Conservation (phyloP, 2,113 vertebrate species). For the Petromus typicus region DNA sequence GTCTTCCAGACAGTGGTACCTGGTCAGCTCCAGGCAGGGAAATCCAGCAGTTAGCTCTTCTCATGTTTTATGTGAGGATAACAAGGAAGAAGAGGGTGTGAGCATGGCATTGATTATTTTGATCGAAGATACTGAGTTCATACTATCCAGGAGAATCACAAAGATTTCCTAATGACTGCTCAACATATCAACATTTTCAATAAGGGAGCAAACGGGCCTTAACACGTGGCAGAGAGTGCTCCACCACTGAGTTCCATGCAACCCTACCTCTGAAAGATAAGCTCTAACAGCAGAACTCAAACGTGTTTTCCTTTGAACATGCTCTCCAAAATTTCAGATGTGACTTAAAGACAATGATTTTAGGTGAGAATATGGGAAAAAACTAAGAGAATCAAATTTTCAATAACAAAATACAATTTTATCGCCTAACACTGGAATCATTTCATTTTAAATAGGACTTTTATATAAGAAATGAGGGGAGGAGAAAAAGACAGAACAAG, state of each 20-base stretch:
- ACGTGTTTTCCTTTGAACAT: background rate
- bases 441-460: conserved; percentile 24
- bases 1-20: background rate
- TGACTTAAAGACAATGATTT: background rate
- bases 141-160: conserved; percentile 66
- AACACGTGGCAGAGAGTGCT: too few species aligned
- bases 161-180: conserved; percentile 65
- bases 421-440: too few species aligned
- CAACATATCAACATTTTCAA: conserved; percentile 73
- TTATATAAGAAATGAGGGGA: background rate
- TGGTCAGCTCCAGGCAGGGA: background rate
- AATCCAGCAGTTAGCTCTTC: background rate
- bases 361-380: background rate
- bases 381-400: background rate
- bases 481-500: background rate
- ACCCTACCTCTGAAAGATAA: background rate
- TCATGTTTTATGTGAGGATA: background rate
- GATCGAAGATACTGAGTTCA: conserved; percentile 58
- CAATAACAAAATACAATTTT: background rate
- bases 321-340: background rate
- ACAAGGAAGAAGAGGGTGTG: background rate
- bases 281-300: conserved; percentile 62
- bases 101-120: conserved; percentile 16
- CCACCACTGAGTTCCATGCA: too few species aligned
- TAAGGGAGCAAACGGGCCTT: background rate